Evolutionary conservation across 2,888 invertebrate species (phyloP), one percentile per base, ranked within the genome.

Genomic region (Philopedon plagiatum): DNA sequence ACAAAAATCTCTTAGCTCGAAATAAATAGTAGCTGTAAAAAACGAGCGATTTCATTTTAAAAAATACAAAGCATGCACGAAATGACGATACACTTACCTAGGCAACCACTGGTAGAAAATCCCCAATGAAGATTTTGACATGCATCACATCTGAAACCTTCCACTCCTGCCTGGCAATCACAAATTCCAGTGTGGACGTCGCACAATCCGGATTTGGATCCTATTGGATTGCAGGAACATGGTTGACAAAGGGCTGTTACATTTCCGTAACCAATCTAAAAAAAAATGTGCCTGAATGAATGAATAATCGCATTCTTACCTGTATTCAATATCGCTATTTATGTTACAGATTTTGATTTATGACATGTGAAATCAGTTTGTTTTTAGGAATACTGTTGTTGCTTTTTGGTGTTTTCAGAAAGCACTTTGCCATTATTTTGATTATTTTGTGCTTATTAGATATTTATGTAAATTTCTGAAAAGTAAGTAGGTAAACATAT

Each of bases 111-210:
- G 32, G 83, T 83, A 19, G 90, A 89, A 78, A 94, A 88, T 11
- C 91, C 93, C 83, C 91, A 95, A 85, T 92, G 90, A 51, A 91
- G 89, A 64, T 90, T 88, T 65, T 91, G 88, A 81, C 95, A 95
- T 61, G 86, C 86, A 81, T 92, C 91, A 82, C 96, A 96, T 79
- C 89, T 90, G 70, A 92, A 89, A 61, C 96, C 94, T 76, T 91
- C 90, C 1, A 95, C 94, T 73, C 95, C 95, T 0, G 89, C 84
- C 44, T 91, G 91, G 86, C 95, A 97, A 39, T 88, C 87, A 86
- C 97, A 97, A 74, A 90, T 90, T 7, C 97, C 97, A n/a, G 90
- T 90, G 49, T 86, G 85, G 0, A 91, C 85, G 84, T 95, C 92
- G 86, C 98, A 98, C 21, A 88, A 83, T n/a, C 86, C 85, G 65